Evolutionary conservation across 2,113 vertebrate genomes (phyloP).

Genomic region (Baryphthengus martii): DNA sequence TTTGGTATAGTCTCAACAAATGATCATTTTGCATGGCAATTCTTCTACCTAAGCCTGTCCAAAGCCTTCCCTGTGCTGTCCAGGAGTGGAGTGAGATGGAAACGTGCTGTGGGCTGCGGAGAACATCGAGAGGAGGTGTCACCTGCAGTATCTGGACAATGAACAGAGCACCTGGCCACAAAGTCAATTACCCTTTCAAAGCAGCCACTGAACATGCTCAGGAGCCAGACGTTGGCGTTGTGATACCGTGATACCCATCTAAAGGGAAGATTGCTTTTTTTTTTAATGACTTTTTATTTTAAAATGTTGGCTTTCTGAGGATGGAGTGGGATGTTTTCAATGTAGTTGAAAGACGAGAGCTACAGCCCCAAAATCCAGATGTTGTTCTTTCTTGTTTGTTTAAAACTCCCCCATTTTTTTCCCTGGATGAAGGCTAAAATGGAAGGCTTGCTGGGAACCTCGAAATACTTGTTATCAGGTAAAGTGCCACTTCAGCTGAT

Average conservation of each 20-base stretch:
- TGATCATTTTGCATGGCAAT: rapidly evolving
- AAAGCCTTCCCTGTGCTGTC: rapidly evolving
- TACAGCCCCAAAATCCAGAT: neutral
- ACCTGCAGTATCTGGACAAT: neutral
- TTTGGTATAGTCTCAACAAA: rapidly evolving
- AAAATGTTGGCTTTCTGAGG: neutral
- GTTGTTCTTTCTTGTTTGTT: neutral
- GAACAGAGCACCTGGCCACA: neutral
- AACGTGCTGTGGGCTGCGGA: neutral
- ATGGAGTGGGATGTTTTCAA: neutral
- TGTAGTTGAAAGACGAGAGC: neutral
- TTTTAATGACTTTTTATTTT: too few species aligned
- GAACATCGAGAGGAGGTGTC: neutral
- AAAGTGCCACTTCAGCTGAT: neutral
- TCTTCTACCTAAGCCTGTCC: neutral
- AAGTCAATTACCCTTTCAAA: neutral
- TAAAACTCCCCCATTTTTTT: neutral
- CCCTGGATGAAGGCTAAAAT: neutral
- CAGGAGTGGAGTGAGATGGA: rapidly evolving
- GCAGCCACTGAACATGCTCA: neutral
- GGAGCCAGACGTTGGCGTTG: neutral
- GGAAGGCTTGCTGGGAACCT: neutral
- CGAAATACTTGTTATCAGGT: neutral
- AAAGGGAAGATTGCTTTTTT: neutral
- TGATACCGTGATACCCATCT: neutral